Evolutionary conservation across 2,113 vertebrate species (phyloP).

Genomic region (Hypocryptadius cinnamomeus): DNA sequence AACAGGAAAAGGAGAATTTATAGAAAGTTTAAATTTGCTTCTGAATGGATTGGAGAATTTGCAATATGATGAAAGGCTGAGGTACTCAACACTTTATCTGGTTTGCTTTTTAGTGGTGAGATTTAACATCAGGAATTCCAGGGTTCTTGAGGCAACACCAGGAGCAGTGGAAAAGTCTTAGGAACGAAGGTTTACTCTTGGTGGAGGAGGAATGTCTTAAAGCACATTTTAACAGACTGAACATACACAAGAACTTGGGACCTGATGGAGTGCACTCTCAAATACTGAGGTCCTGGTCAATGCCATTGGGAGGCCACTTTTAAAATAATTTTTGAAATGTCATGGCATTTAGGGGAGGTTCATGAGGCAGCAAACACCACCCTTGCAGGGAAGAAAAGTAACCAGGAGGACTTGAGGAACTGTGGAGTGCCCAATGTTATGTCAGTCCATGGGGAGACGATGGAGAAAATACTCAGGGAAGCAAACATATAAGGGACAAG

Average conservation of each 20-base stretch:
- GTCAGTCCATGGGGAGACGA: rapidly evolving
- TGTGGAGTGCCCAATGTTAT: rapidly evolving
- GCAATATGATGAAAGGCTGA: neutral
- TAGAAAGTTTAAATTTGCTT: neutral
- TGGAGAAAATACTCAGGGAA: neutral
- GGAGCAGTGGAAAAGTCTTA: neutral
- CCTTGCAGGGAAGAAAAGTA: neutral
- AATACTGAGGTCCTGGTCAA: neutral
- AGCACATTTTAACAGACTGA: neutral
- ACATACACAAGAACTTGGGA: neutral
- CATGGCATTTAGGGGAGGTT: rapidly evolving
- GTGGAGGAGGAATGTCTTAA: neutral
- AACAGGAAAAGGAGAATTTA: neutral
- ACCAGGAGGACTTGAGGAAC: neutral
- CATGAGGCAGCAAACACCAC: neutral
- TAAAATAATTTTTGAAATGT: neutral
- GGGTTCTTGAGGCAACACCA: neutral
- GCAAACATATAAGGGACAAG: neutral
- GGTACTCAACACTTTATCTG: neutral
- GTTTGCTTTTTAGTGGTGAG: neutral
- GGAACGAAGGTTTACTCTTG: neutral
- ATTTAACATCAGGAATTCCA: neutral
- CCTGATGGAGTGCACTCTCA: neutral
- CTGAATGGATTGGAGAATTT: neutral
- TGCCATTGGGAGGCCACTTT: neutral